Base-by-base conservation (phyloP, 1,140 invertebrate genomes). In the Amyelois transitella region DNA sequence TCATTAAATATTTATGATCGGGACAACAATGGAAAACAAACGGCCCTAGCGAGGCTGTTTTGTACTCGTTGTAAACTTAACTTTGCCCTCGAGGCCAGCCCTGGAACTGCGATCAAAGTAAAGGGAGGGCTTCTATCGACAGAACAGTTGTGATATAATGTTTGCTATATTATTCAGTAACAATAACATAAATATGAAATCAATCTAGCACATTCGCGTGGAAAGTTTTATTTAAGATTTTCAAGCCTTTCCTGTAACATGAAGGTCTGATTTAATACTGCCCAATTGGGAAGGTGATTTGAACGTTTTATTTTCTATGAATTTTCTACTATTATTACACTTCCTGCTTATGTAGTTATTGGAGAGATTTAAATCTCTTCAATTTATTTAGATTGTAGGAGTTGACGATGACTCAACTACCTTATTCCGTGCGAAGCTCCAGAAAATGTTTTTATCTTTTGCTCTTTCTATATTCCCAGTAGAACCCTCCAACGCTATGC, bases 71-170 rank as follows among this genome's bases (percentile, higher is more conserved):
- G 55, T 58, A 63, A 68, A 76, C 56, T 71, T 66, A 60, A 62
- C 56, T 58, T 59, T 44, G 55, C 64, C 67, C 63, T 53, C 45
- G 61, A 58, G 66, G 62, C 55, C 21, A 58, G 53, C 43, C 57
- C 51, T 63, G 57, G 64, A 69, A 62, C 66, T 51, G 45, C 53
- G 63, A 66, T 65, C 64, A 62, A 71, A 66, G 64, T 63, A 51
- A 52, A 51, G 51, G 62, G 52, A 54, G 43, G 43, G 32, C 10
- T 38, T 38, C 32, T 38, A 4, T 38, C 32, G 32, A 38, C 14
- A 38, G 10, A 8, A 51, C 43, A 51, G 18, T 28, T n/a, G 28
- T 51, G 32, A 19, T 18, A 38, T n/a, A 38, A 51, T 38, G 28
- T 52, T 38, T 4, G 32, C 14, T 10, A 38, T 14, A 14, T 38